phyloP scores from a whole-genome alignment of 2,888 invertebrate species.

The Drosophila fungiperda region DNA sequence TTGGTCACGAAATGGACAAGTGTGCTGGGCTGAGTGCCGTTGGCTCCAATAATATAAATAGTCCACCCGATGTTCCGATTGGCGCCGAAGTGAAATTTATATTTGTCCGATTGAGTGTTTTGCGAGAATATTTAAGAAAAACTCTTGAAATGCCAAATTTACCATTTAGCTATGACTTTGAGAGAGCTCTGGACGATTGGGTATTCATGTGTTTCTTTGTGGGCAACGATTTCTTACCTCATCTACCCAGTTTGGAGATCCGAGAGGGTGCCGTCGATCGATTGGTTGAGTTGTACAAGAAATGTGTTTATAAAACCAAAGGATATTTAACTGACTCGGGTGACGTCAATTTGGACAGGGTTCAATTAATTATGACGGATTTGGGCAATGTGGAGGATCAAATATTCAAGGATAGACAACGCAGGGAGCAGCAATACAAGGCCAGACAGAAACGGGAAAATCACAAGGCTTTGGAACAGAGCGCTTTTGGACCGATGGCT shows the following conservation, averaged over 20 bases:
- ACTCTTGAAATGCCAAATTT: slow-evolving; percentile 96
- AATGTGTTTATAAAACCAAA: slow-evolving; percentile 96
- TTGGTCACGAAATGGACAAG: slow-evolving; percentile 97
- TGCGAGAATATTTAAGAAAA: slow-evolving; percentile 96
- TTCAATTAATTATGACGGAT: slow-evolving; percentile 97
- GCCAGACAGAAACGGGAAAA: slow-evolving; percentile 88
- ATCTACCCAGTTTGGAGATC: slow-evolving; percentile 98
- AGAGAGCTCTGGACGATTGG: slow-evolving; percentile 98
- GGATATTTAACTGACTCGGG: slow-evolving; percentile 98
- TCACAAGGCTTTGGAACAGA: slow-evolving; percentile 88
- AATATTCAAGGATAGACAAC: slow-evolving; percentile 97
- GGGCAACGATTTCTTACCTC: slow-evolving; percentile 99
- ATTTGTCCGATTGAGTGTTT: slow-evolving; percentile 95
- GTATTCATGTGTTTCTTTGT: slow-evolving; percentile 99
- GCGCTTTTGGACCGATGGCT: slow-evolving; percentile 91
- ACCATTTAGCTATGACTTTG: slow-evolving; percentile 97
- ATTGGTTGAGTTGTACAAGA: slow-evolving; percentile 96
- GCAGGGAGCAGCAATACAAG: slow-evolving; percentile 93
- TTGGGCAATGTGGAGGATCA: slow-evolving; percentile 98
- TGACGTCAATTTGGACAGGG: slow-evolving; percentile 95
- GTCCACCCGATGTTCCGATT: slow-evolving; percentile 86
- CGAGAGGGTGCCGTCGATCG: slow-evolving; percentile 98
- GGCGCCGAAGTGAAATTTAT: slow-evolving; percentile 94
- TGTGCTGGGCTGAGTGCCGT: slow-evolving; percentile 91
- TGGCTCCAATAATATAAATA: slow-evolving; percentile 85